Percentiles rank a stretch among this genome's conserved stretches.
Evolutionary conservation across 2,113 vertebrate species (phyloP).

Genomic region (Salvator merianae): DNA sequence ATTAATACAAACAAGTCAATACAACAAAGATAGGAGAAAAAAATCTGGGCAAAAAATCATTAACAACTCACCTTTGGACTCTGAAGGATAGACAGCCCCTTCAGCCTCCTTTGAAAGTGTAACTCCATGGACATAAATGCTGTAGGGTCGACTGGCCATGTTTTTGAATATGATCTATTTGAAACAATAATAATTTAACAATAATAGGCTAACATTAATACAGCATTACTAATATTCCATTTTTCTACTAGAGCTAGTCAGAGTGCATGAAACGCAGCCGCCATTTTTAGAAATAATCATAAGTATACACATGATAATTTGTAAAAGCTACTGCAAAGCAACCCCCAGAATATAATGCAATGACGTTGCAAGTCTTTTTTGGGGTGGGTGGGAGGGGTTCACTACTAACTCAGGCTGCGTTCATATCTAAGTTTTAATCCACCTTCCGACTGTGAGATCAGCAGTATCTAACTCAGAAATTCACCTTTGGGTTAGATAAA

Average conservation of each 20-base stretch:
- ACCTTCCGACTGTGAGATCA: too few relatives aligned
- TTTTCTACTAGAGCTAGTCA: background rate
- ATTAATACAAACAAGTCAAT: background rate
- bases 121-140: conserved; percentile 96
- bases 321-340: background rate
- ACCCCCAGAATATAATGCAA: too few relatives aligned
- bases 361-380: too few relatives aligned
- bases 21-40: background rate
- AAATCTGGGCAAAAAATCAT: background rate
- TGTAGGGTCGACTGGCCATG: conserved; percentile 89
- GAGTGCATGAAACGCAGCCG: background rate
- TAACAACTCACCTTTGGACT: conserved; percentile 70
- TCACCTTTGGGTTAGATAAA: too few relatives aligned
- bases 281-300: background rate
- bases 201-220: background rate
- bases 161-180: conserved; percentile 94
- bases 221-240: background rate
- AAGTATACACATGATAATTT: background rate
- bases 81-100: conserved; percentile 81
- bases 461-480: too few relatives aligned
- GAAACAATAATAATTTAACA: background rate
- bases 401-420: too few relatives aligned
- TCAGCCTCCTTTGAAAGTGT: conserved; percentile 86
- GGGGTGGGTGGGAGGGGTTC: too few relatives aligned
- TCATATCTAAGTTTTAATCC: too few relatives aligned